Evolutionary conservation across 2,113 vertebrate genomes (phyloP).

Genomic region (Arizona elegans): DNA sequence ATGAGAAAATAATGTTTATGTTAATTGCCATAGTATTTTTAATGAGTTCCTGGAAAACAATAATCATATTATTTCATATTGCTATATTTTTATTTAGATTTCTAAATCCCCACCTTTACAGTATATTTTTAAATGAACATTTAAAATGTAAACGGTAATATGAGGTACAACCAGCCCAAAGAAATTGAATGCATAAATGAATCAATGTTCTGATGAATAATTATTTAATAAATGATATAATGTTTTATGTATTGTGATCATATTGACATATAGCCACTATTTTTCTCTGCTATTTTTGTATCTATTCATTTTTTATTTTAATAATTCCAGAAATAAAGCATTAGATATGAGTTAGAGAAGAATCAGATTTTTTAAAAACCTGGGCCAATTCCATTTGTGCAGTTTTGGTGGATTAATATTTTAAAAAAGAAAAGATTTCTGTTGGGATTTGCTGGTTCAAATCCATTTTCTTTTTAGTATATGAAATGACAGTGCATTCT

Average conservation of each 20-base stretch:
- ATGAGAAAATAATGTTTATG: background rate
- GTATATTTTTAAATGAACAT: background rate
- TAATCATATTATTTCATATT: background rate
- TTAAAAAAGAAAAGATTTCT: slow-evolving; percentile 43
- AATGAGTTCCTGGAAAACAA: background rate
- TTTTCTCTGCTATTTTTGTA: too few relatives aligned
- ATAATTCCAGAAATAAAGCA: background rate
- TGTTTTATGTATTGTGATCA: slow-evolving; percentile 26
- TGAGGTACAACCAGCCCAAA: background rate
- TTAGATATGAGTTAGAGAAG: background rate
- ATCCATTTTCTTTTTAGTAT: slow-evolving; percentile 63
- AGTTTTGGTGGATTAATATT: slow-evolving; percentile 46
- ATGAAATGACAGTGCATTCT: slow-evolving; percentile 67
- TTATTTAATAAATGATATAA: slow-evolving; percentile 41
- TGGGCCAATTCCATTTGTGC: slow-evolving; percentile 24
- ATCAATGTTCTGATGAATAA: background rate
- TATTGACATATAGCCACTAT: slow-evolving; percentile 6
- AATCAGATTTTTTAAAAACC: slow-evolving; percentile 23
- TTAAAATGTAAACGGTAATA: background rate
- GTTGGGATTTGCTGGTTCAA: slow-evolving; percentile 60
- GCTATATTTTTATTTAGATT: background rate
- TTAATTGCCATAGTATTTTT: background rate
- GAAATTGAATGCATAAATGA: background rate
- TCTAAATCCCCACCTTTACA: background rate
- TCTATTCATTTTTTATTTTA: background rate